Evolutionary conservation across 35 echinoderm and acorn worm species (phyloP), one percentile per base, ranked within the genome.

Genomic region (Stichopus chloronotus): DNA sequence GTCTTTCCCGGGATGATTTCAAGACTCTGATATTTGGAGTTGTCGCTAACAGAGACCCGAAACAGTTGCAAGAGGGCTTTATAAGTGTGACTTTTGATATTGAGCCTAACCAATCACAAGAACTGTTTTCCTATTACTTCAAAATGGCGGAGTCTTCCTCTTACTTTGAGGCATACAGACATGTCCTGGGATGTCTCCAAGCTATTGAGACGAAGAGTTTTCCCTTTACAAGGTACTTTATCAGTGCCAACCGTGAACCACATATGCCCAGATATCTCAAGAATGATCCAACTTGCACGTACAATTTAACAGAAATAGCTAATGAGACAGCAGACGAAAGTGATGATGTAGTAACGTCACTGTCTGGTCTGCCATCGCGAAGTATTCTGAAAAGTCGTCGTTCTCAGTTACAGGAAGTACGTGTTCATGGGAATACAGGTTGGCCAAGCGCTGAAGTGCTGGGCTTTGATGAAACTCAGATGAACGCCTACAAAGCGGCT

Each of bases 141-240:
- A 80, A 91, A 12, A 98, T 98, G 97, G 94, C 95, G 13, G 97
- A 98, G 52, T 94, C 97, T 78, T 92, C 97, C 22, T 93, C 97
- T 14, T 98, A 96, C 93, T 98, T 98, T 83, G 97, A 98, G 69
- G 95, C 95, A 14, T 98, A 98, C 72, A 68, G 97, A 13, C 94
- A 96, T 78, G 97, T 98, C 8, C 84, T 98, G 12, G 53, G 87
- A 43, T 86, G 97, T 60, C 61, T 98, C 5, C 93, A 98, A 78
- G 13, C 91, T 72, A 92, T 98, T 52, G 84, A 78, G n/a, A 83
- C 59, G 23, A 10, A 94, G 25, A 91, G 55, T 20, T 52, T 98
- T 12, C 95, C 97, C 7, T 88, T 98, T 16, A 68, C 87, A 65
- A 56, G 86, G 11, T 96, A 98, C 87, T 93, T 98, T 43, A 87